These are phyloP conservation scores for Rhagoletis pomonella DNA, from an alignment of 1,140 invertebrate genomes.

Conservation along the genomic window DNA sequence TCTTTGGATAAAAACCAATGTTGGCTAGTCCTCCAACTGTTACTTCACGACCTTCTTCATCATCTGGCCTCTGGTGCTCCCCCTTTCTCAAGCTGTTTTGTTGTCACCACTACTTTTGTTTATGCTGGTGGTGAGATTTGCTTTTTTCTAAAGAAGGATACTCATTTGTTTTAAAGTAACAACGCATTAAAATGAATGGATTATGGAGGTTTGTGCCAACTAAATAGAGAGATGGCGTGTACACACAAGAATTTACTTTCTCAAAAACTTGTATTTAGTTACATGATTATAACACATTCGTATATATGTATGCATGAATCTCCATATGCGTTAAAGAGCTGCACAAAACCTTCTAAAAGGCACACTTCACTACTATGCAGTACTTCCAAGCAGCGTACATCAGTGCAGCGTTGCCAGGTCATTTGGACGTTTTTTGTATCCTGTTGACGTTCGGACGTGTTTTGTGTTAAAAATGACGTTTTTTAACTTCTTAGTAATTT, in stretches of 20 bases:
- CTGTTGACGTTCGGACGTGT: too few species aligned
- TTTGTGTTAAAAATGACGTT: too few species aligned
- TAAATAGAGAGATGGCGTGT: background rate
- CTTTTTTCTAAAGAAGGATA: conserved; percentile 26
- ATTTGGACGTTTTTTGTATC: too few species aligned
- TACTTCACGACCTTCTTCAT: background rate
- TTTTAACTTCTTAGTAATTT: too few species aligned
- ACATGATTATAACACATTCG: too few species aligned
- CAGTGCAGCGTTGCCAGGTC: too few species aligned
- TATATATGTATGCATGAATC: too few species aligned
- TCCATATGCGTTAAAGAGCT: too few species aligned
- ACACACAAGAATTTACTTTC: background rate
- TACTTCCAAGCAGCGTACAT: too few species aligned
- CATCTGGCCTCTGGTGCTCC: background rate
- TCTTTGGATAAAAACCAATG: background rate
- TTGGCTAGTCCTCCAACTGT: background rate
- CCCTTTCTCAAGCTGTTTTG: background rate
- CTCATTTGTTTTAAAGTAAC: conserved; percentile 49
- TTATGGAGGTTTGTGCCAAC: conserved; percentile 17
- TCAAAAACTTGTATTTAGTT: background rate
- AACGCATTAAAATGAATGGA: conserved; percentile 6
- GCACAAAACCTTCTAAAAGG: too few species aligned
- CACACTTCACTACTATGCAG: too few species aligned
- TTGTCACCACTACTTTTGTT: background rate
- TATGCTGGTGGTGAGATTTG: conserved; percentile 13